Conservation (phyloP, 2,113 vertebrate genomes). For the Sialia sialis region DNA sequence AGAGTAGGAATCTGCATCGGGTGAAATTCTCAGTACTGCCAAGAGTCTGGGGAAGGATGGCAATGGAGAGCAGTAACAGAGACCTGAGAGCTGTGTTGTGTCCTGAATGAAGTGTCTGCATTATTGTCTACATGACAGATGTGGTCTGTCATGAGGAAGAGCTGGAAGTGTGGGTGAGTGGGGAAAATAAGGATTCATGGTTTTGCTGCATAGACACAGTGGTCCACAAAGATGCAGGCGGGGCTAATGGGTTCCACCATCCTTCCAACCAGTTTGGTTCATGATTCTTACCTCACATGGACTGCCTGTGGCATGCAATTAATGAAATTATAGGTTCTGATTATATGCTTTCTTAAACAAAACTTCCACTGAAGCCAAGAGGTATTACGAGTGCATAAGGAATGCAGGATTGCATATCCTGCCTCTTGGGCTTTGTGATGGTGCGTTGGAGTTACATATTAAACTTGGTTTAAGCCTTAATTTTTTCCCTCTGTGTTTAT, state of each 20-base stretch:
- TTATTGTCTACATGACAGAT: background rate
- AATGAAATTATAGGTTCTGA: constrained; percentile 53
- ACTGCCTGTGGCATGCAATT: constrained; percentile 43
- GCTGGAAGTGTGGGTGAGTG: background rate
- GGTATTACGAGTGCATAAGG: constrained; percentile 38
- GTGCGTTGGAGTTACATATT: constrained; percentile 42
- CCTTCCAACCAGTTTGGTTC: background rate
- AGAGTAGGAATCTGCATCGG: background rate
- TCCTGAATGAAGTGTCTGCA: background rate
- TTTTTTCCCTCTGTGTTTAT: constrained; percentile 54
- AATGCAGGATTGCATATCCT: constrained; percentile 61
- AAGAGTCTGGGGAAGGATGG: background rate
- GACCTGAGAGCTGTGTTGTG: background rate
- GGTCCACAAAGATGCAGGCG: background rate
- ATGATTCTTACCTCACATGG: constrained; percentile 40
- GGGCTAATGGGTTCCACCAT: background rate
- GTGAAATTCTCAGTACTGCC: background rate
- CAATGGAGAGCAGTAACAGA: background rate
- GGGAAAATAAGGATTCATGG: background rate
- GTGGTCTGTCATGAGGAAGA: accelerated
- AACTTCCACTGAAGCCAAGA: constrained; percentile 52
- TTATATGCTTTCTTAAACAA: constrained; percentile 55
- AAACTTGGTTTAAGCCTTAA: constrained; percentile 27
- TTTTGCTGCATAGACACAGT: background rate
- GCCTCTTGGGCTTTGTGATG: constrained; percentile 53